Conservation (phyloP, 2,888 invertebrate genomes). For the Bombylius major region DNA sequence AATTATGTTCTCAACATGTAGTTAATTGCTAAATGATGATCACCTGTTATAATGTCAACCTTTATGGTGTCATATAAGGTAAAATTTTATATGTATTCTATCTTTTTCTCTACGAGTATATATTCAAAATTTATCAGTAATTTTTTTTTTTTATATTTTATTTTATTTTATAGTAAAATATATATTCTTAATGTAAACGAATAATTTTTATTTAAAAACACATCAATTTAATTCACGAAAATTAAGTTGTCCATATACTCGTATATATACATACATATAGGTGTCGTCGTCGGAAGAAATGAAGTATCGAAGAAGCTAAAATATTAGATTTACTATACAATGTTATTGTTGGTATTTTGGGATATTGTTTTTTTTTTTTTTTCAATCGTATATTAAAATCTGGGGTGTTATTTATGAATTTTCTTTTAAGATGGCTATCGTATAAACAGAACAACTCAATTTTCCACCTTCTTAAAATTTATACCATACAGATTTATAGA, state of each 20-base stretch:
- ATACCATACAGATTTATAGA: too few relatives aligned
- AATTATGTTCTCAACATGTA: constrained; percentile 12
- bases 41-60: constrained; percentile 7
- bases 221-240: constrained; percentile 1
- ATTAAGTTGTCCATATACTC: constrained; percentile 4
- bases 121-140: neutral
- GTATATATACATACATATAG: too few relatives aligned
- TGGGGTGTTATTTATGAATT: constrained; percentile 7
- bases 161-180: too few relatives aligned
- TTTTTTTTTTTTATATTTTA: neutral
- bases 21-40: constrained; percentile 13
- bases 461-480: neutral
- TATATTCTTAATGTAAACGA: too few relatives aligned
- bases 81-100: too few relatives aligned
- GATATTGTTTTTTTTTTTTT: too few relatives aligned
- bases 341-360: too few relatives aligned
- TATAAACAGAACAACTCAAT: neutral
- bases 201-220: too few relatives aligned
- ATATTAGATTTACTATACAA: too few relatives aligned
- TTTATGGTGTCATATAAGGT: neutral
- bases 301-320: too few relatives aligned
- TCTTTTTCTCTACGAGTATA: neutral
- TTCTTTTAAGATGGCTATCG: constrained; percentile 7
- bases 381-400: neutral
- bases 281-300: too few relatives aligned